Base-by-base conservation (phyloP, 2,888 invertebrate species). In the Xylota segnis region DNA sequence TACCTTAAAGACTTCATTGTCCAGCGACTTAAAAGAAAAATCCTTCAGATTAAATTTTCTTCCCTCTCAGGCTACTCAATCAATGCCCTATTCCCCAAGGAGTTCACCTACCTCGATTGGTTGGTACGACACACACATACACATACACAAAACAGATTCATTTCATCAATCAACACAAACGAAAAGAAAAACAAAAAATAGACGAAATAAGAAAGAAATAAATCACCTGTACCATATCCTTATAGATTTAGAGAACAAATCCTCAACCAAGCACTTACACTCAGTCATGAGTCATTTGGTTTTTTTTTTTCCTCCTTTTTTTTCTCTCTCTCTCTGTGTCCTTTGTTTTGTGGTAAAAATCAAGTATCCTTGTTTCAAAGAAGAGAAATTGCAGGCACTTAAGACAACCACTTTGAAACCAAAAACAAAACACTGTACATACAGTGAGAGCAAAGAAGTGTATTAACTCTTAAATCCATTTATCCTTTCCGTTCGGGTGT, bases 371-470 rank as follows among this genome's bases (percentile, higher is more conserved):
- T 70, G 32, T 68, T 81, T 74, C 61, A 54, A 82, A 70, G 75
- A 75, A 63, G 70, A 82, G 29, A 82, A 82, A 82, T 82, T 75
- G 68, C 75, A 56, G 54, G 37, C 70, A 82, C 75, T 82, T 70
- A 70, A 75, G 63, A 68, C 70, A 58, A 82, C 63, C 75, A 75
- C 82, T 66, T 72, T 47, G 29, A 58, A 23, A 68, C 58, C 59
- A 23, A 45, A 72, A 50, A n/a, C n/a, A 79, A 23, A 23, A 23
- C 23, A 23, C 23, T 6, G 16, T 10, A n/a, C 9, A 32, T 12
- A 52, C 6, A 16, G 27, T 40, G 16, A 6, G 32, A 71, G 40
- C 54, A 32, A 54, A 65, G 56, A 75, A 18, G 27, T 37, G 56
- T 75, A 18, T 58, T 58, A 58, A 37, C 58, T 37, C 37, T 75